These are phyloP conservation scores for Rhamphomyia laevipes DNA, from an alignment of 2,888 invertebrate species.

Conservation along the genomic window DNA sequence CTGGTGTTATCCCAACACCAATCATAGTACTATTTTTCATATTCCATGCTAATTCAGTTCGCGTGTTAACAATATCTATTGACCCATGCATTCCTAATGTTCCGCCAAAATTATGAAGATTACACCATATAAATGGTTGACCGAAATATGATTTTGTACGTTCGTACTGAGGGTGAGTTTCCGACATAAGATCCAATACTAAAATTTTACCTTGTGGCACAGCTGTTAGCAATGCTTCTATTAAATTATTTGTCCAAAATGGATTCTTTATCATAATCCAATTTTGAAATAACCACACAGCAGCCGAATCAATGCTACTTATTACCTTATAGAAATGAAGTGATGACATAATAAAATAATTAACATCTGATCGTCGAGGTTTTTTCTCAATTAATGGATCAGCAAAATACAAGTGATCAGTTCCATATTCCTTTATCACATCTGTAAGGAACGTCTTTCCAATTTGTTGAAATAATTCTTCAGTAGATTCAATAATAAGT, in stretches of 20 bases:
- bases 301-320: conserved; percentile 54
- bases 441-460: conserved; percentile 70
- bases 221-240: conserved; percentile 61
- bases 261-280: conserved; percentile 69
- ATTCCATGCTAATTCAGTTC: no score
- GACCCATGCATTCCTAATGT: no score
- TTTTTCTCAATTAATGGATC: conserved; percentile 89
- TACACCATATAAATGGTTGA: conserved; percentile 93
- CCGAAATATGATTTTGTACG: conserved; percentile 73
- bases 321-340: conserved; percentile 59
- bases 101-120: no score
- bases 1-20: no score
- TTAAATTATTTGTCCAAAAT: conserved; percentile 53
- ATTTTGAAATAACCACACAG: conserved; percentile 83
- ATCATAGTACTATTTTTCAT: no score
- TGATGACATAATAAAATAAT: conserved; percentile 54
- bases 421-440: conserved; percentile 27
- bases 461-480: conserved; percentile 60
- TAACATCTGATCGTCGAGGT: conserved; percentile 49
- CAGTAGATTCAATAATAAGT: conserved; percentile 65
- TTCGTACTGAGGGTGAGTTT: conserved; percentile 68
- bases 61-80: no score
- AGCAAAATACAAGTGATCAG: no score
- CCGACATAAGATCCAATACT: conserved; percentile 77
- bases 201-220: conserved; percentile 68